A percentile compares a stretch with the other conserved stretches of the same genome.
Conservation (phyloP, 37 sponge, comb jelly and placozoan genomes). For the Spongilla lacustris region DNA sequence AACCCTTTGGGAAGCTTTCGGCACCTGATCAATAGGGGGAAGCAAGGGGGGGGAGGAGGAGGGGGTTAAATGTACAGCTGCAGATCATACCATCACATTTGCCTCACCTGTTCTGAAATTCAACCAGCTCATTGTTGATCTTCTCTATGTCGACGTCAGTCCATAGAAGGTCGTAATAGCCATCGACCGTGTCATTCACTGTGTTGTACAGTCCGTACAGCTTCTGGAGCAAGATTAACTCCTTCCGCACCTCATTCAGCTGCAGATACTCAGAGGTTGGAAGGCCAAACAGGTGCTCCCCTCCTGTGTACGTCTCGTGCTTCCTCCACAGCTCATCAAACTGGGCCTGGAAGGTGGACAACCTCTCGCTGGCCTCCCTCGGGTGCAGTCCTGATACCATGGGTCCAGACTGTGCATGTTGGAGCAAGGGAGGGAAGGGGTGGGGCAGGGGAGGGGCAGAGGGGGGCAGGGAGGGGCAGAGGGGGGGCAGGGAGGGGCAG, state of each 20-base stretch:
- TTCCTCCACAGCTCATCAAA: constrained; percentile 95
- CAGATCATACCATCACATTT: too few relatives aligned
- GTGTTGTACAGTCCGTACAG: constrained; percentile 92
- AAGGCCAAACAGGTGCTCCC: constrained; percentile 96
- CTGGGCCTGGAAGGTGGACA: constrained; percentile 84
- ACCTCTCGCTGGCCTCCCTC: constrained; percentile 91
- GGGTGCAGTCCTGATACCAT: constrained; percentile 92
- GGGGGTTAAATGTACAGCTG: too few relatives aligned
- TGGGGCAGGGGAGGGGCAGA: too few relatives aligned
- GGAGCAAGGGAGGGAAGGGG: too few relatives aligned
- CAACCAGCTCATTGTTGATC: constrained; percentile 93
- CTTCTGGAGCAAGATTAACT: constrained; percentile 93
- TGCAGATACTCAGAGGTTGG: constrained; percentile 86
- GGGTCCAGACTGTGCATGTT: constrained; percentile 73
- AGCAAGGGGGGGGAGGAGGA: too few relatives aligned
- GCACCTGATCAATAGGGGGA: constrained; percentile 60
- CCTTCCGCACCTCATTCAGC: constrained; percentile 74
- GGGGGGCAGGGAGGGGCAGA: too few relatives aligned
- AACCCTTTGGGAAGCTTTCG: constrained; percentile 96
- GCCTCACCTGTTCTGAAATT: constrained; percentile 95
- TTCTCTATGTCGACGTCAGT: constrained; percentile 95
- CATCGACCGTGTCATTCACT: constrained; percentile 86
- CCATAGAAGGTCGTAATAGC: constrained; percentile 98
- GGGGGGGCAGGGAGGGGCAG: too few relatives aligned
- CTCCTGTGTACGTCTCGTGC: constrained; percentile 92